phyloP scores from a whole-genome alignment of 2,888 invertebrate genomes.

The Callimorpha dominula region DNA sequence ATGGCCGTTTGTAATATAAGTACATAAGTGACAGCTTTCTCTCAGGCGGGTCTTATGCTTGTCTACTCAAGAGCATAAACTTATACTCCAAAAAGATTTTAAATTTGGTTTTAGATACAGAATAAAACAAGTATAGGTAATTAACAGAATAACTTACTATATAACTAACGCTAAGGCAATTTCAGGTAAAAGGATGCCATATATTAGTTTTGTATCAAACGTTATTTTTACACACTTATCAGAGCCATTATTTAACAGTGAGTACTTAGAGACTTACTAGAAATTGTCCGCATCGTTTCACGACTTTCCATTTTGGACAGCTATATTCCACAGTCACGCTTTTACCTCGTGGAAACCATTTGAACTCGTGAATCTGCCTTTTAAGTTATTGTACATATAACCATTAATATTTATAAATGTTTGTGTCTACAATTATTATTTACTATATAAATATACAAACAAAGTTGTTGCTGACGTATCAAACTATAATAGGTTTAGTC shows the following conservation, averaged over 20 bases:
- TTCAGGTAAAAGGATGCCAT: neutral
- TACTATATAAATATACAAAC: too few relatives aligned
- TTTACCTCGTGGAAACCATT: constrained; percentile 48
- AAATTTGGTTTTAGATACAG: too few relatives aligned
- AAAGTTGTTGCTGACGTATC: too few relatives aligned
- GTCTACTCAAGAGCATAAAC: neutral
- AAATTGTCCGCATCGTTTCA: constrained; percentile 45
- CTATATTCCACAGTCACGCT: constrained; percentile 50
- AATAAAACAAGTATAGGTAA: too few relatives aligned
- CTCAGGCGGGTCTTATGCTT: neutral
- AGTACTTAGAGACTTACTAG: constrained; percentile 26
- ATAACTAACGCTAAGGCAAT: too few relatives aligned
- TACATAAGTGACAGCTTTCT: neutral
- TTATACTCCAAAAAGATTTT: too few relatives aligned
- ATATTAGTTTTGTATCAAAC: neutral
- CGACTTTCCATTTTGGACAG: constrained; percentile 54
- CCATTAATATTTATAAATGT: neutral
- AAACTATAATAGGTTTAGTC: too few relatives aligned
- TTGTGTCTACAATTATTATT: neutral
- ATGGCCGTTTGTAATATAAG: too few relatives aligned
- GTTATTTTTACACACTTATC: constrained; percentile 21
- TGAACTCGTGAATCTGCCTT: constrained; percentile 37
- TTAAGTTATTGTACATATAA: neutral
- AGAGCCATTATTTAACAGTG: constrained; percentile 27
- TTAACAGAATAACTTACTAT: too few relatives aligned